Conservation (phyloP, 2,888 invertebrate species). For the Ophion ventricosus region DNA sequence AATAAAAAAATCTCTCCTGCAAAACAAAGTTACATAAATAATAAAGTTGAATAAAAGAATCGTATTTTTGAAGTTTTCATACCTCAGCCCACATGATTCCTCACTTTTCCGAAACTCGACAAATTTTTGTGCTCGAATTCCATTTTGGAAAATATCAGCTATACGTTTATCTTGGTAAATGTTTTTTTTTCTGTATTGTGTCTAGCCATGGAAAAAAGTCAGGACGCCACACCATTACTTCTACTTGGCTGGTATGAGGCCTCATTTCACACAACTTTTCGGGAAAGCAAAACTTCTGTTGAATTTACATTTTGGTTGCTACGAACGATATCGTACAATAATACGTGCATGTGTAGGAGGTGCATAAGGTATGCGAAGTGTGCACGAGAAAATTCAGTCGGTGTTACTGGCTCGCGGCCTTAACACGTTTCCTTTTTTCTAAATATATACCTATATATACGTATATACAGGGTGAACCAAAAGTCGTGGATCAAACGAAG, state of each 20-base stretch:
- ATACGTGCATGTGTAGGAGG: constrained; percentile 44
- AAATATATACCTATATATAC: background rate
- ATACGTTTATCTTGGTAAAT: background rate
- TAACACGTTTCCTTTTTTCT: constrained; percentile 41
- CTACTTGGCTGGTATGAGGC: background rate
- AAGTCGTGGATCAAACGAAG: too few species aligned
- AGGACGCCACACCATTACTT: too few species aligned
- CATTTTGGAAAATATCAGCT: background rate
- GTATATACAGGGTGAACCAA: too few species aligned
- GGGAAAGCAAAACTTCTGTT: constrained; percentile 44
- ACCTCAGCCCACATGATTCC: background rate
- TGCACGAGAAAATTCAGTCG: constrained; percentile 60
- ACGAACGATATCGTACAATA: constrained; percentile 63
- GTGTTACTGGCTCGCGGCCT: constrained; percentile 24
- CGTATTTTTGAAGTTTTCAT: too few species aligned
- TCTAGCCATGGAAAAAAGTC: too few species aligned
- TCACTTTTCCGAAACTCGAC: background rate
- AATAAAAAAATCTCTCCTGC: too few species aligned
- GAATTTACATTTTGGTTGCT: constrained; percentile 58
- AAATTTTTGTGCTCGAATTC: background rate
- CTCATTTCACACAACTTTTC: constrained; percentile 49
- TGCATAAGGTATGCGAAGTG: constrained; percentile 66
- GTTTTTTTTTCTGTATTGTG: too few species aligned
- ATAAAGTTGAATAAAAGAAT: too few species aligned
- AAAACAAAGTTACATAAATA: too few species aligned